Evolutionary conservation across 30 jellyfish, hydroid and myxozoan species (phyloP).

Genomic region (Turritopsis dohrnii): DNA sequence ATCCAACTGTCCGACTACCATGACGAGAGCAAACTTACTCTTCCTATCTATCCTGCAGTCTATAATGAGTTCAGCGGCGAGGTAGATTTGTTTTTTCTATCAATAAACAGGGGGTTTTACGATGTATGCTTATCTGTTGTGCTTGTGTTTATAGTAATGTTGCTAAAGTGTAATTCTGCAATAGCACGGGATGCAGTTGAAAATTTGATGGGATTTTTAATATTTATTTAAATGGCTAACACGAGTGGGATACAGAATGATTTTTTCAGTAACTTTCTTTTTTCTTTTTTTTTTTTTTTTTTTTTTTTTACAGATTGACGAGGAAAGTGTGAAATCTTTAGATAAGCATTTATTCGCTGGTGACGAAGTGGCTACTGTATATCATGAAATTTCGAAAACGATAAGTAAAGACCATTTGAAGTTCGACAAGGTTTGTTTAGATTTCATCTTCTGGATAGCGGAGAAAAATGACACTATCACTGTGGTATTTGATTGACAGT

Average conservation of each 20-base stretch:
- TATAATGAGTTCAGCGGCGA: slow-evolving; percentile 17
- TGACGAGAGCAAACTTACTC: not conserved
- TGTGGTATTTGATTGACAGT: too few species aligned
- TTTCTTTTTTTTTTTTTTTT: not conserved
- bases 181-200: not conserved
- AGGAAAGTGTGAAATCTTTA: slow-evolving; percentile 39
- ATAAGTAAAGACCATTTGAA: slow-evolving; percentile 50
- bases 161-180: too few species aligned
- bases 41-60: not conserved
- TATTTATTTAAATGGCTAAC: not conserved
- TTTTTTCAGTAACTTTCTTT: not conserved
- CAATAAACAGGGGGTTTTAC: too few species aligned
- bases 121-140: too few species aligned
- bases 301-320: slow-evolving; percentile 49
- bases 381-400: slow-evolving; percentile 61
- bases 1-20: not conserved
- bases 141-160: too few species aligned
- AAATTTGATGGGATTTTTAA: not conserved
- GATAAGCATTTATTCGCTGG: slow-evolving; percentile 79
- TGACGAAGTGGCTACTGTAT: slow-evolving; percentile 74
- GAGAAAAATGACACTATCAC: too few species aligned
- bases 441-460: too few species aligned
- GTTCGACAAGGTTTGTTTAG: slow-evolving; percentile 59
- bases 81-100: too few species aligned
- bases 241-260: not conserved